Evolutionary conservation across 2,888 invertebrate species (phyloP).

Genomic region (Rhamphomyia laevipes): DNA sequence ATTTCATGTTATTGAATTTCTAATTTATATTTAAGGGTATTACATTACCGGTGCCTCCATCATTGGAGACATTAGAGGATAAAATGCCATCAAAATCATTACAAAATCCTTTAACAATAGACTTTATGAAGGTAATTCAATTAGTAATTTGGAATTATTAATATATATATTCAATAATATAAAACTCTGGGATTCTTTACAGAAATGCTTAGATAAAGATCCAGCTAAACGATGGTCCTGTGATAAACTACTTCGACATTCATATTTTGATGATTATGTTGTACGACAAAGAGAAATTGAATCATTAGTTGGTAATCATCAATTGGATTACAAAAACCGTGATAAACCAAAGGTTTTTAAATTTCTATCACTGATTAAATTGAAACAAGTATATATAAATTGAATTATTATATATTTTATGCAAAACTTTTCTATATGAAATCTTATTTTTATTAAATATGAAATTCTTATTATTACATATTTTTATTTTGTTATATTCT

Average conservation of each 20-base stretch:
- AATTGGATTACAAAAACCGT: conserved; percentile 39
- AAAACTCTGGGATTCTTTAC: conserved; percentile 31
- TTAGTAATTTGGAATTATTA: not conserved
- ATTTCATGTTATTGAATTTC: not conserved
- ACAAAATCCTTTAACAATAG: conserved; percentile 56
- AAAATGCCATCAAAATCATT: conserved; percentile 67
- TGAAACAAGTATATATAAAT: conserved; percentile 4
- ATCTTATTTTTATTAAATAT: too few relatives aligned
- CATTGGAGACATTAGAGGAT: conserved; percentile 70
- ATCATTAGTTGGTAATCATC: conserved; percentile 27
- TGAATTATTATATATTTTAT: conserved; percentile 5
- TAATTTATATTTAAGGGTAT: conserved; percentile 52
- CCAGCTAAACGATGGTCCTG: conserved; percentile 86
- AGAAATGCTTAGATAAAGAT: conserved; percentile 94
- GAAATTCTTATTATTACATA: too few relatives aligned
- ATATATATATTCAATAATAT: conserved; percentile 4
- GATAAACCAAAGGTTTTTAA: conserved; percentile 23
- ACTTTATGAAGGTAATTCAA: conserved; percentile 65
- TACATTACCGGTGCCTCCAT: conserved; percentile 81
- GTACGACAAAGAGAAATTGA: conserved; percentile 61
- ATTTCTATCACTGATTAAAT: conserved; percentile 6
- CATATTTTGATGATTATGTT: conserved; percentile 82
- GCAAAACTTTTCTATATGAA: conserved; percentile 7
- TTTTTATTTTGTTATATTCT: too few relatives aligned
- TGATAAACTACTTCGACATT: conserved; percentile 77